phyloP scores from a whole-genome alignment of 2,797 vertebrate genomes.

The Astyanax mexicanus region DNA sequence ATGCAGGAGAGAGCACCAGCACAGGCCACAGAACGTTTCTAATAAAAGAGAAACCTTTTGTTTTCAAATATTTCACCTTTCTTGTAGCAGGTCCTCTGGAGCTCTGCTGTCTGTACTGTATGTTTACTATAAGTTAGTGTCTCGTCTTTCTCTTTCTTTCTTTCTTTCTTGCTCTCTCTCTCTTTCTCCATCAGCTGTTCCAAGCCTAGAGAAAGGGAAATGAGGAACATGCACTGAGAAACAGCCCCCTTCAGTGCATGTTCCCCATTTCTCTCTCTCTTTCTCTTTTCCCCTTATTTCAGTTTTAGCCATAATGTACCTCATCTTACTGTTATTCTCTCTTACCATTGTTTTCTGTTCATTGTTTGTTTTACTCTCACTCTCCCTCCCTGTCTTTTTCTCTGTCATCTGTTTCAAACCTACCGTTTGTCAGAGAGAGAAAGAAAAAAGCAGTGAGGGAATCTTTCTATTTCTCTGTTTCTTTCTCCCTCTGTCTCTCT shows the following conservation, averaged over 20 bases:
- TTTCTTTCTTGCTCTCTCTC: not conserved
- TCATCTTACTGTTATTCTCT: not conserved
- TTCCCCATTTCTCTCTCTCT: not conserved
- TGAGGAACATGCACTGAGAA: too few species aligned
- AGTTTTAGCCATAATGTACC: too few species aligned
- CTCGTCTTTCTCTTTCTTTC: not conserved
- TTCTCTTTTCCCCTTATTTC: not conserved
- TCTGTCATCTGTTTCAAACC: too few species aligned
- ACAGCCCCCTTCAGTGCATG: too few species aligned
- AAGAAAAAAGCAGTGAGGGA: too few species aligned
- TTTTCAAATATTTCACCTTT: not conserved
- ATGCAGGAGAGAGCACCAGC: constrained; percentile 66
- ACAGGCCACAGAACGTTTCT: constrained; percentile 65
- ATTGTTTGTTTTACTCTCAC: not conserved
- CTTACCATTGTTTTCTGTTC: constrained; percentile 24
- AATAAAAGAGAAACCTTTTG: not conserved
- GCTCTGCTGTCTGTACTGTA: not conserved
- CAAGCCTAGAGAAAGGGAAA: too few species aligned
- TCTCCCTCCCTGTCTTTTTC: not conserved
- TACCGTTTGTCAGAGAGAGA: too few species aligned
- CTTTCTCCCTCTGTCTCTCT: too few species aligned
- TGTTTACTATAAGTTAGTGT: not conserved
- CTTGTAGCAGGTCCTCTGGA: not conserved
- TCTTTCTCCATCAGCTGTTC: too few species aligned
- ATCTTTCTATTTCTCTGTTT: too few species aligned